Percentiles rank a stretch among this genome's conserved stretches.
Conservation (phyloP, 35 echinoderm and acorn worm species). For the Hemicentrotus pulcherrimus region DNA sequence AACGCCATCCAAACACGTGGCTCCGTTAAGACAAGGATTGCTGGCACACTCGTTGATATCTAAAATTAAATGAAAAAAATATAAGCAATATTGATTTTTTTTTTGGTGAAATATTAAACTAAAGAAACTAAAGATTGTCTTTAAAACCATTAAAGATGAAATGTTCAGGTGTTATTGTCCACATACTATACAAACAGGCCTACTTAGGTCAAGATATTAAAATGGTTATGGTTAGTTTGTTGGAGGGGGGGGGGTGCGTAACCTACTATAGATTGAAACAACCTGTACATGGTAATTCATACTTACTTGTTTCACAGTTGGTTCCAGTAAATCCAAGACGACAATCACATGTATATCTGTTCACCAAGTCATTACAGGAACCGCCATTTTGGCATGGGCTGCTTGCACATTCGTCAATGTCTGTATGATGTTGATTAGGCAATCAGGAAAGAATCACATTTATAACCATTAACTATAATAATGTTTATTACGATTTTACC, state of each 20-base stretch:
- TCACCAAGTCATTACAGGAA: conserved; percentile 55
- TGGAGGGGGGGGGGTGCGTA: no score
- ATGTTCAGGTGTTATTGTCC: no score
- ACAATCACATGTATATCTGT: conserved; percentile 68
- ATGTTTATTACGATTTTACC: neutral
- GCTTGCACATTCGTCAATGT: conserved; percentile 76
- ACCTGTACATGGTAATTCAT: no score
- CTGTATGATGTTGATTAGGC: conserved; percentile 37
- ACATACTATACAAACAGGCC: no score
- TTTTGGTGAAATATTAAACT: no score
- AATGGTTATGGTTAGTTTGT: no score
- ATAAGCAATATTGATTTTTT: neutral
- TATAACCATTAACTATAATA: neutral
- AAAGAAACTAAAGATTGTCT: neutral
- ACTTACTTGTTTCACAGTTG: conserved; percentile 73
- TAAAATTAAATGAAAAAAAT: conserved; percentile 7
- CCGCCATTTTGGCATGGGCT: conserved; percentile 74
- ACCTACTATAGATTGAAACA: no score
- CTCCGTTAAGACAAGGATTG: conserved; percentile 71
- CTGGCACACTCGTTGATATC: conserved; percentile 72
- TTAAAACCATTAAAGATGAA: neutral
- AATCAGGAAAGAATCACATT: neutral
- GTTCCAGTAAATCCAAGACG: conserved; percentile 54
- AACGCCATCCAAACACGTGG: conserved; percentile 60
- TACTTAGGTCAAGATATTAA: no score